phyloP scores from a whole-genome alignment of 2,797 vertebrate species.

The Pseudochirops cupreus region DNA sequence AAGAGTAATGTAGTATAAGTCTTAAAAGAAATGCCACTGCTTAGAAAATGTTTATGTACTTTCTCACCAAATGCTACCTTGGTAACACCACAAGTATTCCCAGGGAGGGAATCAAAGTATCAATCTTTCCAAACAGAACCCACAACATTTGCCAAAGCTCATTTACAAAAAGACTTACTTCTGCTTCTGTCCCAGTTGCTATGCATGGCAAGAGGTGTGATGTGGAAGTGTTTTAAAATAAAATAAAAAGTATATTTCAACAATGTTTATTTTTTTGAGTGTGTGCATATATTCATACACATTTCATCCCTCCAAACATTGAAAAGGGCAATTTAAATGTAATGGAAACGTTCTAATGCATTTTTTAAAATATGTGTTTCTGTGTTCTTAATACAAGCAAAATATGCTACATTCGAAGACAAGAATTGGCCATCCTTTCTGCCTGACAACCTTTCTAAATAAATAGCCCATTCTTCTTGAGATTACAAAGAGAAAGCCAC shows the following conservation, averaged over 20 bases:
- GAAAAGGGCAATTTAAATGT: background rate
- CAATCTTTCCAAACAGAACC: background rate
- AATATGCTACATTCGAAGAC: conserved; percentile 24
- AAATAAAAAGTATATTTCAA: background rate
- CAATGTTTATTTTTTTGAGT: background rate
- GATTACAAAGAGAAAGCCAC: conserved; percentile 32
- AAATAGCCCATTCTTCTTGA: conserved; percentile 39
- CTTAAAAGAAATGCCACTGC: background rate
- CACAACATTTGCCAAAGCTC: background rate
- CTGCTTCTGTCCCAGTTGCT: background rate
- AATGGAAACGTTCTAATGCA: conserved; percentile 9
- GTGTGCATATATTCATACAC: background rate
- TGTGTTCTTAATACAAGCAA: background rate
- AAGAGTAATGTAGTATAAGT: background rate
- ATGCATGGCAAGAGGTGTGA: background rate
- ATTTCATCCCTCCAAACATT: background rate
- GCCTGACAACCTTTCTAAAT: background rate
- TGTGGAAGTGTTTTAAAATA: background rate
- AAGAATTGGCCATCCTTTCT: background rate
- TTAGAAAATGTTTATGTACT: conserved; percentile 20
- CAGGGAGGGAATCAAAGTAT: background rate
- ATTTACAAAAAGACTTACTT: conserved; percentile 23
- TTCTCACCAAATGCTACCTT: conserved; percentile 9
- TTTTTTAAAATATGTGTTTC: background rate
- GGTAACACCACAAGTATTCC: conserved; percentile 27